Base-by-base conservation (phyloP, 2,797 vertebrate species). In the Fundulus diaphanus region DNA sequence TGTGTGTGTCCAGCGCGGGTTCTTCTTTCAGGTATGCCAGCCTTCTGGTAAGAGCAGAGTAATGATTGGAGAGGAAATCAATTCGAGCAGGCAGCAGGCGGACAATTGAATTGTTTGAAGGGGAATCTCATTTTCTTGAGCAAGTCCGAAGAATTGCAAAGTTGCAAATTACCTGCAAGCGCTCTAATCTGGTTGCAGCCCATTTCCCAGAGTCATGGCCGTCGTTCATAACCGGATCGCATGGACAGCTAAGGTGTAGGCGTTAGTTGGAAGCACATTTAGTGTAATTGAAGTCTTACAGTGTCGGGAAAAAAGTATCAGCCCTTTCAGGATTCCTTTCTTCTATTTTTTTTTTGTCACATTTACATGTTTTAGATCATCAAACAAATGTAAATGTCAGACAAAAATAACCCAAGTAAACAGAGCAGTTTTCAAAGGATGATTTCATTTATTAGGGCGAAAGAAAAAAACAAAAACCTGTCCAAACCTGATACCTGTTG, bases 81-180 rank as follows among this genome's bases (percentile, higher is more conserved):
- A 90, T 90, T 82, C 48, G 73, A 84, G 81, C 80, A 89, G 78
- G 87, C 84, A 82, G 87, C 77, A 77, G 80, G 77, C 73, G 87
- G 90, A 90, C 88, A 92, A 93, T 92, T 92, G 82, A 88, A 92
- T 93, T 90, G 90, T 92, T 92, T 83, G 80, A 91, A 88, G 89
- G 84, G 76, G 84, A 89, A 90, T 90, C 86, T 90, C 76, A 90
- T 92, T 91, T 91, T 89, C 79, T 70, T 68, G 73, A 86, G 85
- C 83, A 69, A 70, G 83, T 88, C 70, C 5, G 0, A 85, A 78
- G 86, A 73, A 78, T 59, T 80, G 73, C 77, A 59, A 79, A 87
- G 80, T 82, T 90, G 82, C 78, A 85, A 85, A 90, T 48, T 87
- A 90, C 78, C 83, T 3, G 46, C 73, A 78, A 11, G 33, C 35